A percentile compares a stretch with the other conserved stretches of the same genome.
These are phyloP conservation scores for Agrotis clavis DNA, from an alignment of 2,888 invertebrate genomes.

Conservation along the genomic window DNA sequence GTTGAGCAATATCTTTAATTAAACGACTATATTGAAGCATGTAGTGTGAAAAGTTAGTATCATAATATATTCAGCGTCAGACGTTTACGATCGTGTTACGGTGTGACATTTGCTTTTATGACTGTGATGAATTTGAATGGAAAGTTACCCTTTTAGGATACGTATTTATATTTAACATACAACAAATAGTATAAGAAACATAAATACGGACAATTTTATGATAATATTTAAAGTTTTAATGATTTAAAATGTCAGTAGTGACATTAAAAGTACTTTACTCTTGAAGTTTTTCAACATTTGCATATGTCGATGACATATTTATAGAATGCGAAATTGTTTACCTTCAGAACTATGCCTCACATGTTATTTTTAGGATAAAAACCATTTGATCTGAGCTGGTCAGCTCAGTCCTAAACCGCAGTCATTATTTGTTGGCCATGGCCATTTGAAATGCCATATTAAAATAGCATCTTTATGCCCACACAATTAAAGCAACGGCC, in stretches of 20 bases:
- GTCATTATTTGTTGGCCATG: neutral
- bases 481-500: neutral
- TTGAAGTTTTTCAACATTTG: constrained; percentile 2
- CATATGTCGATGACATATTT: constrained; percentile 8
- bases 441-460: neutral
- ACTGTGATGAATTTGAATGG: neutral
- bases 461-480: constrained; percentile 3
- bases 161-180: neutral
- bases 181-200: too few relatives aligned
- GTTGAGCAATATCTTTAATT: neutral
- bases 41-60: constrained; percentile 1
- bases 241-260: too few relatives aligned
- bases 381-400: constrained; percentile 33
- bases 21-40: neutral
- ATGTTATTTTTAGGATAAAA: constrained; percentile 17
- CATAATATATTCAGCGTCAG: constrained; percentile 12
- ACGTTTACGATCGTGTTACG: constrained; percentile 15
- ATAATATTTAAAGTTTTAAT: too few relatives aligned
- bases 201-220: too few relatives aligned
- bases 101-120: constrained; percentile 21
- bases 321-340: neutral
- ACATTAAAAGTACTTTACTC: too few relatives aligned
- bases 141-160: constrained; percentile 3
- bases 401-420: constrained; percentile 31
- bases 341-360: neutral